A percentile compares a stretch with the other conserved stretches of the same genome.
phyloP scores from a whole-genome alignment of 1,140 invertebrate genomes.

The Trialeurodes vaporariorum region DNA sequence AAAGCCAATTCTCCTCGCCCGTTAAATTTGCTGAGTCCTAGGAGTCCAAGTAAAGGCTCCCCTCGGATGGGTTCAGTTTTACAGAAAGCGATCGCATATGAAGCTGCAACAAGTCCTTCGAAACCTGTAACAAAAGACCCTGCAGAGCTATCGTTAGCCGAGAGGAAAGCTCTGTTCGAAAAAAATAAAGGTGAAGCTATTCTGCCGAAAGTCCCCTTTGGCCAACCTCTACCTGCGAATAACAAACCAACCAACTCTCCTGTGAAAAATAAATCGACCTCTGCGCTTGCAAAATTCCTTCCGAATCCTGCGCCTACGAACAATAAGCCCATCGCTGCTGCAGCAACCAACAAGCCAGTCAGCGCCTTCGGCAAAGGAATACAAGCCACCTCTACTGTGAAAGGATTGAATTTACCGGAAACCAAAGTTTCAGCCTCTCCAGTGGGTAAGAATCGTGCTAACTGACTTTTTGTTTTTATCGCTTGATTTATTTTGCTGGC shows the following conservation, averaged over 20 bases:
- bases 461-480: too few relatives aligned
- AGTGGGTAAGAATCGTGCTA: too few relatives aligned
- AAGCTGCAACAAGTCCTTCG: not conserved
- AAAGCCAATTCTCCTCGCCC: not conserved
- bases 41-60: not conserved
- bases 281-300: too few relatives aligned
- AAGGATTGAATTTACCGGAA: not conserved
- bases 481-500: too few relatives aligned
- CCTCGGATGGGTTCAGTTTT: not conserved
- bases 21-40: not conserved
- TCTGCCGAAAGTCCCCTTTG: not conserved
- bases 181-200: not conserved
- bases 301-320: too few relatives aligned
- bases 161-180: not conserved
- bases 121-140: not conserved
- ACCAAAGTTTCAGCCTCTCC: too few relatives aligned
- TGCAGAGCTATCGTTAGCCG: not conserved
- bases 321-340: too few relatives aligned
- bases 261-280: too few relatives aligned
- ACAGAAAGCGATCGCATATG: not conserved
- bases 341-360: too few relatives aligned
- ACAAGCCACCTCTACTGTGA: not conserved
- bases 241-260: not conserved
- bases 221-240: not conserved
- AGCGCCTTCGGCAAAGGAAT: too few relatives aligned